Conservation (phyloP, 1,140 invertebrate species). For the Matsumurasca onukii region DNA sequence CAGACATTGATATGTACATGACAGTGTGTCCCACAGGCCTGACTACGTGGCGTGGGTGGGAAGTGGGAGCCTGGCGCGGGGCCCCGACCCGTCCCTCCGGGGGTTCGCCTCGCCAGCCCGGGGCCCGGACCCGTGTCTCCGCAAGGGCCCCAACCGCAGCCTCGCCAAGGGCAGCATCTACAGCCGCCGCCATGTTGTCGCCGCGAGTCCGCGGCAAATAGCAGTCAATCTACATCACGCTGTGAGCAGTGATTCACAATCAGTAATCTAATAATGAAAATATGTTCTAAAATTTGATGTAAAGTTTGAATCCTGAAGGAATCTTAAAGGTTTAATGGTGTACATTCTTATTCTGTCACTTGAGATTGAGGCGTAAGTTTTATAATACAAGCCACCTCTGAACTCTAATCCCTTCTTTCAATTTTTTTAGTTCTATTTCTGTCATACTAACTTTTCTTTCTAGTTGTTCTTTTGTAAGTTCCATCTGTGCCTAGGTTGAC, state of each 20-base stretch:
- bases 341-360: no score
- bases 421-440: no score
- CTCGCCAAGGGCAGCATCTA: conserved; percentile 69
- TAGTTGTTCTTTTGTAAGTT: no score
- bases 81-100: conserved; percentile 54
- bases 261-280: no score
- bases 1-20: conserved; percentile 11
- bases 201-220: conserved; percentile 27
- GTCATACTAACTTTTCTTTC: no score
- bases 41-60: conserved; percentile 73
- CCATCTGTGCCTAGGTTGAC: no score
- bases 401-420: no score
- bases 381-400: no score
- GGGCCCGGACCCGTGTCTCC: conserved; percentile 60
- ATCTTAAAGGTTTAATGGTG: no score
- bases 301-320: background rate
- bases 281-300: conserved; percentile 2
- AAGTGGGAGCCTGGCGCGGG: conserved; percentile 55
- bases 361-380: no score
- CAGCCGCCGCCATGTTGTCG: no score
- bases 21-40: conserved; percentile 49
- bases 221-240: conserved; percentile 4
- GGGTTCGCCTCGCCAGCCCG: conserved; percentile 52
- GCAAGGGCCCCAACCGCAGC: conserved; percentile 61
- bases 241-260: background rate